phyloP scores from a whole-genome alignment of 2,797 vertebrate genomes.

The Pipistrellus kuhlii region DNA sequence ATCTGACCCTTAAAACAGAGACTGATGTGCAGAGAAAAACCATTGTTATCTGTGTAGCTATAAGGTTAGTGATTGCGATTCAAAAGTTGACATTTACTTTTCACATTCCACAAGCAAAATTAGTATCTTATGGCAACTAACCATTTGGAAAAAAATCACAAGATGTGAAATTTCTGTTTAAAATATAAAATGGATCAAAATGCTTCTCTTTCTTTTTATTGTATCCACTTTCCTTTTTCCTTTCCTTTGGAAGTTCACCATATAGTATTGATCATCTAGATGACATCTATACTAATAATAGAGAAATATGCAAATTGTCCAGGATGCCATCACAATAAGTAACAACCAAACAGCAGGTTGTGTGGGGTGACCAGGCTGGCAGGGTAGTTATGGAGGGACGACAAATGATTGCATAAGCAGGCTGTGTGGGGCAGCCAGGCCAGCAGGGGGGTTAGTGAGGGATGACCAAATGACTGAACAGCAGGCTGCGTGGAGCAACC shows the following conservation, averaged over 20 bases:
- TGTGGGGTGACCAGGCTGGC: no score
- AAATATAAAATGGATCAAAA: slow-evolving; percentile 62
- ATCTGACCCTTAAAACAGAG: slow-evolving; percentile 54
- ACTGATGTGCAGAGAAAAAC: slow-evolving; percentile 51
- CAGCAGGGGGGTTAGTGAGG: no score
- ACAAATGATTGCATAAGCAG: no score
- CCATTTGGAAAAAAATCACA: slow-evolving; percentile 58
- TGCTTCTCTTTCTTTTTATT: slow-evolving; percentile 46
- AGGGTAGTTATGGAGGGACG: no score
- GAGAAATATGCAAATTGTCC: no score
- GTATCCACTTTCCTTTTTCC: background rate
- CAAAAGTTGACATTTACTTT: slow-evolving; percentile 71
- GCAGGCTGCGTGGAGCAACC: no score
- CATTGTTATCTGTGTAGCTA: background rate
- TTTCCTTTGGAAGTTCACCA: slow-evolving; percentile 20
- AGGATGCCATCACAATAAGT: no score
- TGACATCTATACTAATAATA: background rate
- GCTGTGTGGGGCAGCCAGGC: no score
- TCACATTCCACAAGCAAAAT: slow-evolving; percentile 66
- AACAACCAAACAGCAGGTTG: no score
- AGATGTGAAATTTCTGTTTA: slow-evolving; percentile 64
- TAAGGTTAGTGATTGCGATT: slow-evolving; percentile 52
- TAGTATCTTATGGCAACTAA: slow-evolving; percentile 60
- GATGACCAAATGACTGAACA: no score
- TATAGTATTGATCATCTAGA: background rate